Evolutionary conservation across 2,888 invertebrate genomes (phyloP), one percentile per base, ranked within the genome.

Genomic region (Muschampia plurimacula): DNA sequence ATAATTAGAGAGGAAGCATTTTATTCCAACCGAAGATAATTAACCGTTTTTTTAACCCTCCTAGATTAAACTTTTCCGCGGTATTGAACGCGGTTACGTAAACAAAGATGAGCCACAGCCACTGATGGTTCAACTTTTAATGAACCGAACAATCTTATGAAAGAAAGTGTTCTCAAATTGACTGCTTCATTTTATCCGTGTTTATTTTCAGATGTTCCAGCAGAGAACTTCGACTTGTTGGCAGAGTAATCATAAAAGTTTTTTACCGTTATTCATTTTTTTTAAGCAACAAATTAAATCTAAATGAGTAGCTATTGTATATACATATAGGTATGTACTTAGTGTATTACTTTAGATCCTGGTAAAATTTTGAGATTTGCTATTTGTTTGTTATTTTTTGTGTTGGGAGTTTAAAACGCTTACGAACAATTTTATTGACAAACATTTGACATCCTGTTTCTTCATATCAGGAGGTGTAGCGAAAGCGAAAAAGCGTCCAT

Each of bases 1-100:
- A 86, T 84, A 86, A 88, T 88, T 86, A 59, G 28, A n/a, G 28
- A 59, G 67, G 59, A 44, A 86, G 85, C 79, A 79, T 83, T 87
- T 87, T 87, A 84, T 84, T 83, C 80, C 77, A 76, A 79, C 78
- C 76, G 77, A 77, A 78, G 78, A 83, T 88, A 86, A 89, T 89
- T 86, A 86, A 84, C 81, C 77, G 79, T 81, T 80, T 76, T 74
- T 79, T 69, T 49, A 69, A 69, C 75, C 75, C 65, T 77, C 74
- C 69, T 76, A 76, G 77, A 78, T 79, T 79, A 75, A 83, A 85
- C 77, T 83, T 86, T 82, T 79, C 78, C 80, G 79, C 77, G 77
- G 77, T 79, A 79, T 75, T 75, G 57, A 66, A 70, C 44, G 64
- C 78, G 78, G 81, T 77, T 81, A 74, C 75, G 75, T 74, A 70